A percentile compares a stretch with the other conserved stretches of the same genome.
Evolutionary conservation across 1,140 invertebrate genomes (phyloP).

Genomic region (Eumeta japonica): DNA sequence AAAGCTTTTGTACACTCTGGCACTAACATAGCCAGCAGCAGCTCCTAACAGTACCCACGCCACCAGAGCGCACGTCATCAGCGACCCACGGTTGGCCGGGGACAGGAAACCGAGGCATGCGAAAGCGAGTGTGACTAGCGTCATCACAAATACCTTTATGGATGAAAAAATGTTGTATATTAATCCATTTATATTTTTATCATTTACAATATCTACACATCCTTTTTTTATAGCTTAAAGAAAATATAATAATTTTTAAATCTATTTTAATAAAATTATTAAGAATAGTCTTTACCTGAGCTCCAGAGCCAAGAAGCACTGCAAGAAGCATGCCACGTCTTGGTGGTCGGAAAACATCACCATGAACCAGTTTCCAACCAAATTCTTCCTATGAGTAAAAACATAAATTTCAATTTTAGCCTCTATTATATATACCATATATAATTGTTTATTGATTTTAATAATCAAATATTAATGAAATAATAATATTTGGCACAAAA

Average conservation of each 20-base stretch:
- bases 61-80: conserved; percentile 97
- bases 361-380: conserved; percentile 98
- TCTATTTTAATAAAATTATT: neutral
- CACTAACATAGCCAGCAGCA: conserved; percentile 93
- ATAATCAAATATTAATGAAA: neutral
- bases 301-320: conserved; percentile 91
- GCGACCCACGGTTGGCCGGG: conserved; percentile 94
- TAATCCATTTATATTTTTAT: neutral
- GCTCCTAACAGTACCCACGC: conserved; percentile 94
- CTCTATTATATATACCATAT: neutral
- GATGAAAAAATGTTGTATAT: conserved; percentile 3
- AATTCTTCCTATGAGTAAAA: conserved; percentile 88
- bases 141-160: conserved; percentile 63
- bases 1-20: conserved; percentile 96
- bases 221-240: neutral
- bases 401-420: neutral
- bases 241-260: no score
- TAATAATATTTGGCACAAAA: conserved; percentile 4
- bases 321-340: conserved; percentile 94
- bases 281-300: conserved; percentile 83
- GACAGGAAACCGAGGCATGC: conserved; percentile 97
- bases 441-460: neutral
- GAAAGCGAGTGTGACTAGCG: conserved; percentile 82
- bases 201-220: neutral
- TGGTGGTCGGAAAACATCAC: conserved; percentile 94